A percentile compares a stretch with the other conserved stretches of the same genome.
These are phyloP conservation scores for Poecilia picta DNA, from an alignment of 2,797 vertebrate species.

Conservation along the genomic window DNA sequence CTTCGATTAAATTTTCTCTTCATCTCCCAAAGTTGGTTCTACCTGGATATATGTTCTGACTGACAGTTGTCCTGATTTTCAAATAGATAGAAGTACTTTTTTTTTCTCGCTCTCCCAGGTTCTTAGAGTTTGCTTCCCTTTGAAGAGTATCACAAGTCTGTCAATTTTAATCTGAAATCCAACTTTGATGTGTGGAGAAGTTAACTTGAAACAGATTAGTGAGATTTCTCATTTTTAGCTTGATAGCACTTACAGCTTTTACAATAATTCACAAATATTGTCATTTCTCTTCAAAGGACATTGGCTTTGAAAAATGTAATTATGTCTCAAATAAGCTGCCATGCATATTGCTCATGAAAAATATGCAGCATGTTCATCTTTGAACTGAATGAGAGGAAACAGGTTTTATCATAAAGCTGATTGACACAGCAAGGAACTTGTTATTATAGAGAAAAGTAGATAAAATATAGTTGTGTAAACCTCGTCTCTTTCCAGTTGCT, in stretches of 20 bases:
- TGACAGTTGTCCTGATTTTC: conserved; percentile 3
- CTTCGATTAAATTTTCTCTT: not conserved
- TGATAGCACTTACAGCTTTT: not conserved
- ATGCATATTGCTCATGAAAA: not conserved
- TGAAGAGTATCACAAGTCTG: not conserved
- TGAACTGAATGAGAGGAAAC: not conserved
- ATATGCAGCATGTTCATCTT: not conserved
- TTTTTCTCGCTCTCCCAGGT: not conserved
- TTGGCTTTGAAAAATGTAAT: not conserved
- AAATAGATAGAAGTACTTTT: not conserved
- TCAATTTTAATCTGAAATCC: not conserved
- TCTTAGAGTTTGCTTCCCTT: not conserved
- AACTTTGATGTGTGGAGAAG: not conserved
- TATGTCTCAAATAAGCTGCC: not conserved
- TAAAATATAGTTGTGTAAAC: too few species aligned
- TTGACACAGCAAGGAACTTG: too few species aligned
- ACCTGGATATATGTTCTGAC: not conserved
- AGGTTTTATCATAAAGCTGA: not conserved
- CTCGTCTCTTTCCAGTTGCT: too few species aligned
- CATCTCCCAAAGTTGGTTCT: not conserved
- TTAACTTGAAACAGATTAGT: not conserved
- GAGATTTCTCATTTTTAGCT: not conserved
- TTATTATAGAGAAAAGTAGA: too few species aligned
- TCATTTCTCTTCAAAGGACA: not conserved
- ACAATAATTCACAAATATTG: not conserved